A percentile compares a stretch with the other conserved stretches of the same genome.
These are phyloP conservation scores for Eupithecia vulgata DNA, from an alignment of 2,888 invertebrate species.

Conservation along the genomic window DNA sequence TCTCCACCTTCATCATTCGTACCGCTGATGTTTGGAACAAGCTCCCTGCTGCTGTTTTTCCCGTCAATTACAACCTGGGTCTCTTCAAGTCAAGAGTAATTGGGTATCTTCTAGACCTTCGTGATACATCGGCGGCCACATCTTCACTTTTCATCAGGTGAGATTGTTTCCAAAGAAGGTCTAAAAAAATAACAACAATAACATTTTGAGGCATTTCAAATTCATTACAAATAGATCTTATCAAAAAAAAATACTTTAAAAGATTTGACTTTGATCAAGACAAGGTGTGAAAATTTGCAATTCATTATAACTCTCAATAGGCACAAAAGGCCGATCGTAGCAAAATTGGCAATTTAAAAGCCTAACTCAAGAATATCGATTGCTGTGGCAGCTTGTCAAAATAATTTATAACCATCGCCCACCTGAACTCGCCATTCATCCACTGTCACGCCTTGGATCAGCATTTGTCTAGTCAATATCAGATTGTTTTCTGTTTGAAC, in stretches of 20 bases:
- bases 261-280: not conserved
- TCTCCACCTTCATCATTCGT: too few relatives aligned
- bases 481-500: slow-evolving; percentile 35
- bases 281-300: not conserved
- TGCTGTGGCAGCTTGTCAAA: slow-evolving; percentile 24
- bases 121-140: too few relatives aligned
- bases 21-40: too few relatives aligned
- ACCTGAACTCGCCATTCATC: slow-evolving; percentile 23
- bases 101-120: too few relatives aligned
- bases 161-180: too few relatives aligned
- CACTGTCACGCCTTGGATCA: slow-evolving; percentile 25
- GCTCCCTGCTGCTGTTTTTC: too few relatives aligned
- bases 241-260: not conserved
- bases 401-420: slow-evolving; percentile 20
- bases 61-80: too few relatives aligned
- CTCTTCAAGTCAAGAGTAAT: too few relatives aligned
- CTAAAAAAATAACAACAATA: too few relatives aligned
- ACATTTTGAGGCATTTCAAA: too few relatives aligned
- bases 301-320: not conserved
- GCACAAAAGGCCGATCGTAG: not conserved
- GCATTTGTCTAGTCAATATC: slow-evolving; percentile 26
- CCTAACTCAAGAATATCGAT: slow-evolving; percentile 6
- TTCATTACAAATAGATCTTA: too few relatives aligned
- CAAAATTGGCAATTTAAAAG: not conserved
- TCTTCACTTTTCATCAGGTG: too few relatives aligned